These are phyloP conservation scores for Orussus abietinus DNA, from an alignment of 1,140 invertebrate genomes.

Conservation along the genomic window DNA sequence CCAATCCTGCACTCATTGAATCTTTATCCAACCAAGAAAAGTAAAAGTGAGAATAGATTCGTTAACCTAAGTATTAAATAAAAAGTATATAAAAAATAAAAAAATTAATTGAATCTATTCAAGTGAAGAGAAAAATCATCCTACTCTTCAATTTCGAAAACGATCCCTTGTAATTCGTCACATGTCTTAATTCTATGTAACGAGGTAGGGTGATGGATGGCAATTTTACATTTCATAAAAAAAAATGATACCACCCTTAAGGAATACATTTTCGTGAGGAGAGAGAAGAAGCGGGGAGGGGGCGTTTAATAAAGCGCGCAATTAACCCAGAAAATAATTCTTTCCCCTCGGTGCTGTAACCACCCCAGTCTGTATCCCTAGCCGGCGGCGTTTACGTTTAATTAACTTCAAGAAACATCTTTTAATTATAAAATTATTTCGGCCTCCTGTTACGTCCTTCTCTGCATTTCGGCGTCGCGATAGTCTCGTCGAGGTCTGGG, in stretches of 20 bases:
- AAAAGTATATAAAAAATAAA: no score
- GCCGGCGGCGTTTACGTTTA: constrained; percentile 24
- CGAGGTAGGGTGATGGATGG: not conserved
- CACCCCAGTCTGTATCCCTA: not conserved
- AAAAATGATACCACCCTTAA: no score
- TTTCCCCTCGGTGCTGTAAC: constrained; percentile 14
- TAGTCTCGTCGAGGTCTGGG: no score
- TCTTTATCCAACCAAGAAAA: no score
- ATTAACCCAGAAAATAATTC: constrained; percentile 41
- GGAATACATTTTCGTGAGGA: no score
- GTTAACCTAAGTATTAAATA: no score
- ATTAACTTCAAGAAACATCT: constrained; percentile 41
- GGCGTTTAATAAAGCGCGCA: constrained; percentile 19
- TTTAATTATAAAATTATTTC: constrained; percentile 31
- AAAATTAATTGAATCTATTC: no score
- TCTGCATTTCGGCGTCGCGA: constrained; percentile 24
- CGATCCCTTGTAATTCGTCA: constrained; percentile 19
- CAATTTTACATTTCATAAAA: no score
- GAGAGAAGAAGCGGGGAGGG: no score
- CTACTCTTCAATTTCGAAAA: not conserved
- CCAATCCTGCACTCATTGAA: no score
- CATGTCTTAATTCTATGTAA: constrained; percentile 4
- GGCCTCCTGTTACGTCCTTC: constrained; percentile 7
- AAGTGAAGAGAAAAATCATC: not conserved
- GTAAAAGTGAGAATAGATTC: no score